Percentiles rank a stretch among this genome's conserved stretches.
Conservation (phyloP, 2,888 invertebrate species). For the Hyppa rectilinea region DNA sequence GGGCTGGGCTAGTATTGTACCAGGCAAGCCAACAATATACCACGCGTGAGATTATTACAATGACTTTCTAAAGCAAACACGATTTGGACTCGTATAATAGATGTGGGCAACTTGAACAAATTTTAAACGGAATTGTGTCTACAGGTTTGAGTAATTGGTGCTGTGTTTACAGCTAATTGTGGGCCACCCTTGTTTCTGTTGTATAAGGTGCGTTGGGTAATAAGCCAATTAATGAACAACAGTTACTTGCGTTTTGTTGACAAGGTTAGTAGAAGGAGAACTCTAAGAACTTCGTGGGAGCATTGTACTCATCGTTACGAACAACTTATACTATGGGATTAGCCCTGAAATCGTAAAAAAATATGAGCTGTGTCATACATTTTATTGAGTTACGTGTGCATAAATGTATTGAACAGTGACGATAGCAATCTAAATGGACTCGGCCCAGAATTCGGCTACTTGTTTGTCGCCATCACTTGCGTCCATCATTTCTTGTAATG, state of each 20-base stretch:
- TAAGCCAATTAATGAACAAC: not conserved
- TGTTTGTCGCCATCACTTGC: too few relatives aligned
- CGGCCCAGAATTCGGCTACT: too few relatives aligned
- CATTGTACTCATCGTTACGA: too few relatives aligned
- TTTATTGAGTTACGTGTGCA: too few relatives aligned
- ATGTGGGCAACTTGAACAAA: constrained; percentile 58
- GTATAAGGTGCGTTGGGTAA: not conserved
- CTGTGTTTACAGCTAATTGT: constrained; percentile 45
- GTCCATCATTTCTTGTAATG: too few relatives aligned
- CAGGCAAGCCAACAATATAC: constrained; percentile 54
- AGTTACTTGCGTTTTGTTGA: not conserved
- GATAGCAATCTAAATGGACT: too few relatives aligned
- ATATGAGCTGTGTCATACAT: too few relatives aligned
- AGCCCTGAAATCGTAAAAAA: too few relatives aligned
- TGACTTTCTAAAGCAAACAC: constrained; percentile 64
- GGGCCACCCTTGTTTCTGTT: constrained; percentile 10
- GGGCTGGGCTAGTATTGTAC: constrained; percentile 41
- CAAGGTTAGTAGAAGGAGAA: too few relatives aligned
- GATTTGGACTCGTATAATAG: constrained; percentile 57
- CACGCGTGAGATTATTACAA: constrained; percentile 45
- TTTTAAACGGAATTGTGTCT: constrained; percentile 48
- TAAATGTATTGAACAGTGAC: too few relatives aligned
- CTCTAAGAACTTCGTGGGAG: too few relatives aligned
- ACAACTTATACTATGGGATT: too few relatives aligned
- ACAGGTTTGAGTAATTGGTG: constrained; percentile 53